phyloP scores from a whole-genome alignment of 2,888 invertebrate species.

The Lasius fuliginosus region DNA sequence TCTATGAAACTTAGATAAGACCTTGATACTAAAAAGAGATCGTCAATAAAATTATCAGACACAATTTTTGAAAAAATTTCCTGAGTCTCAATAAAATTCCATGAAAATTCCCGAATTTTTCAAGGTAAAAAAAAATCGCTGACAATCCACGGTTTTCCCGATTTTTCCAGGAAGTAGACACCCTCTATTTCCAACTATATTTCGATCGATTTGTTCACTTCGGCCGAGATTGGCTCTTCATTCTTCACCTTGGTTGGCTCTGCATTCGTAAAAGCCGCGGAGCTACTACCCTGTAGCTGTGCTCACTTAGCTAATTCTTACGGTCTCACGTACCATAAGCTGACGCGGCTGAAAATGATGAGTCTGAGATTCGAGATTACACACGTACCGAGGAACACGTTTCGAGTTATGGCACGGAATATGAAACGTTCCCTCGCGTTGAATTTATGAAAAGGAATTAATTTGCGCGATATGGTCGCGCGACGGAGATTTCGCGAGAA shows the following conservation, averaged over 20 bases:
- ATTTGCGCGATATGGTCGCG: constrained; percentile 41
- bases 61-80: too few species aligned
- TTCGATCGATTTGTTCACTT: constrained; percentile 1
- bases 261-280: constrained; percentile 31
- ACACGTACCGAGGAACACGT: constrained; percentile 56
- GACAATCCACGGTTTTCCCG: too few species aligned
- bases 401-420: constrained; percentile 53
- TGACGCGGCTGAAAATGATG: constrained; percentile 56
- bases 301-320: constrained; percentile 53
- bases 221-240: too few species aligned
- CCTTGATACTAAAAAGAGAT: too few species aligned
- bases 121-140: too few species aligned
- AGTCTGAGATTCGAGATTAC: constrained; percentile 55
- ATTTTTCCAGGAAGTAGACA: too few species aligned
- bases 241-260: neutral
- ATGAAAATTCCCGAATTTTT: too few species aligned
- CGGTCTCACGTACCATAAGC: constrained; percentile 54
- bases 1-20: too few species aligned
- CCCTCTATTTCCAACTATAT: neutral
- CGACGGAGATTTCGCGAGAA: neutral
- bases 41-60: too few species aligned
- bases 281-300: constrained; percentile 29
- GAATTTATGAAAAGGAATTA: constrained; percentile 56
- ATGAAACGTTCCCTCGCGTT: constrained; percentile 49
- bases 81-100: too few species aligned